These are phyloP conservation scores for Rhysida immarginata DNA, from an alignment of 1,140 invertebrate species.

Conservation along the genomic window DNA sequence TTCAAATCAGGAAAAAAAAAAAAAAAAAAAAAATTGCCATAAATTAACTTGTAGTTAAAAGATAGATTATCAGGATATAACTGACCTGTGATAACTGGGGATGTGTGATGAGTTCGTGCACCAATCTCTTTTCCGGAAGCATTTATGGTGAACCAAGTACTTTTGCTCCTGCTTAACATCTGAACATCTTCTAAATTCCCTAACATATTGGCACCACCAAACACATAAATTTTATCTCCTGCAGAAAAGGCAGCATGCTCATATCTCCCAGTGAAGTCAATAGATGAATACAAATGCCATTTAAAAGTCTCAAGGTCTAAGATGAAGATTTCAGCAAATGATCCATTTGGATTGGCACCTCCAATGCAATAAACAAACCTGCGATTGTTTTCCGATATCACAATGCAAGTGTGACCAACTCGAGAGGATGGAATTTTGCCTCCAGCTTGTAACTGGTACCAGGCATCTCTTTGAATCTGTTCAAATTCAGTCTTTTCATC, in stretches of 20 bases:
- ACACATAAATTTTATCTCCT: slow-evolving; percentile 25
- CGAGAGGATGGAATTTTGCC: slow-evolving; percentile 10
- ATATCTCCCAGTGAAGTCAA: slow-evolving; percentile 19
- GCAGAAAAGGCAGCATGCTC: slow-evolving; percentile 24
- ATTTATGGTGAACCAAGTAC: slow-evolving; percentile 21
- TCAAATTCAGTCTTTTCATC: no score
- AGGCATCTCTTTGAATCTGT: no score
- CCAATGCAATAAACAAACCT: slow-evolving; percentile 29
- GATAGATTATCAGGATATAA: not conserved
- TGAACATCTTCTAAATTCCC: slow-evolving; percentile 31
- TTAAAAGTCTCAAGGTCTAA: slow-evolving; percentile 26
- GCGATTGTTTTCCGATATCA: slow-evolving; percentile 16
- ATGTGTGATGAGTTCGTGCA: slow-evolving; percentile 26
- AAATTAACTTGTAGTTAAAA: no score
- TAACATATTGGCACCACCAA: slow-evolving; percentile 29
- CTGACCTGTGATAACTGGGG: slow-evolving; percentile 14
- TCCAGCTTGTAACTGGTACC: not conserved
- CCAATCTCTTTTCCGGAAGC: slow-evolving; percentile 22
- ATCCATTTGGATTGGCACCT: slow-evolving; percentile 28
- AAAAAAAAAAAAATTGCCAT: no score
- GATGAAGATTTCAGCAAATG: slow-evolving; percentile 27
- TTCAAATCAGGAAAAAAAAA: no score
- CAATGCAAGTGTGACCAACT: slow-evolving; percentile 28
- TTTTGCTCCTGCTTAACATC: slow-evolving; percentile 21
- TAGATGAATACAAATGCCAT: slow-evolving; percentile 25